A percentile compares a stretch with the other conserved stretches of the same genome.
These are phyloP conservation scores for Ciconia boyciana DNA, from an alignment of 2,113 vertebrate species.

Conservation along the genomic window DNA sequence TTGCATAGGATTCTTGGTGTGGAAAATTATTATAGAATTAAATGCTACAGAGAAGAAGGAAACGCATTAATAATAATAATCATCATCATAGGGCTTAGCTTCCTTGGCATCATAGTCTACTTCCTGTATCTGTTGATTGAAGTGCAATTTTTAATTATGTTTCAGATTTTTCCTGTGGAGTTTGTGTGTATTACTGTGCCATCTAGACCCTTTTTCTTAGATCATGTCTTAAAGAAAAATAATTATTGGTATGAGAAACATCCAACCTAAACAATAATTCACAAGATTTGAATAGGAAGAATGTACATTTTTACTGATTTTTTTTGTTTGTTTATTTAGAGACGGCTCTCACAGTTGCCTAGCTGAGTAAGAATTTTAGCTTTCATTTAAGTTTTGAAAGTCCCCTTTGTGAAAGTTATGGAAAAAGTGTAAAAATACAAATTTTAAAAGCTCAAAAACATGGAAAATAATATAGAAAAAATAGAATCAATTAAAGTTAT, in stretches of 20 bases:
- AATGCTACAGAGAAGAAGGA: background rate
- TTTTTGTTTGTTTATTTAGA: background rate
- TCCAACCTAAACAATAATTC: background rate
- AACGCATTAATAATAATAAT: background rate
- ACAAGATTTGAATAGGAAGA: background rate
- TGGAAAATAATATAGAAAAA: background rate
- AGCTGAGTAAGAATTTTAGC: background rate
- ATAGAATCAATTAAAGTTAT: background rate
- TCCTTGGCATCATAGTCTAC: background rate
- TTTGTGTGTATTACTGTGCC: background rate
- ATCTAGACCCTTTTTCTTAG: background rate
- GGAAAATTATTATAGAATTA: background rate
- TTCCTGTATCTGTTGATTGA: background rate
- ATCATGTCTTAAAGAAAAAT: background rate
- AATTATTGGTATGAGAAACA: background rate
- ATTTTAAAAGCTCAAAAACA: background rate
- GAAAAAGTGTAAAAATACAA: background rate
- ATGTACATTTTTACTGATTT: background rate
- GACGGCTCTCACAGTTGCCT: background rate
- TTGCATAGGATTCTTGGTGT: background rate
- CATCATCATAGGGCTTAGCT: background rate
- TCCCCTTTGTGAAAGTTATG: fast-evolving
- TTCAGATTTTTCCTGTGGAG: background rate
- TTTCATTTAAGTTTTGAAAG: background rate
- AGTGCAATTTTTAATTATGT: background rate